phyloP scores from a whole-genome alignment of 2,113 vertebrate genomes.

The Oceanites oceanicus region DNA sequence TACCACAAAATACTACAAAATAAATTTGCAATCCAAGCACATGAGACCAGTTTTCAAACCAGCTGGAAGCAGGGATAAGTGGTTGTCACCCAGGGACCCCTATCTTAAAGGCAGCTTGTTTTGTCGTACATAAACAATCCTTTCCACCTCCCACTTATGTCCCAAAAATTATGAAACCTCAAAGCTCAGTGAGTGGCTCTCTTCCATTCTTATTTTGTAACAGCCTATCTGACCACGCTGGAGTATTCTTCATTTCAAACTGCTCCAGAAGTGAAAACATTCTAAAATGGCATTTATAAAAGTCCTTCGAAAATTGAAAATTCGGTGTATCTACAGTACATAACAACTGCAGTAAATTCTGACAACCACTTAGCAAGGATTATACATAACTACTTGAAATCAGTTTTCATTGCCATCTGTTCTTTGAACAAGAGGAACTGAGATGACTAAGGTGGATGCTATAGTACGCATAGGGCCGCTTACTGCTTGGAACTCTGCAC shows the following conservation, averaged over 20 bases:
- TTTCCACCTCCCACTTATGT: background rate
- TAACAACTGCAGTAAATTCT: background rate
- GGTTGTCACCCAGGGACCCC: background rate
- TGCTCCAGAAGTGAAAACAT: background rate
- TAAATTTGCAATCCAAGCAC: background rate
- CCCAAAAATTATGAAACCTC: background rate
- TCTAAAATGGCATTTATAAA: background rate
- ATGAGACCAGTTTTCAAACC: background rate
- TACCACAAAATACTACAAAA: background rate
- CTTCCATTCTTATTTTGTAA: background rate
- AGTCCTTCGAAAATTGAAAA: background rate
- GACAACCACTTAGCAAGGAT: background rate
- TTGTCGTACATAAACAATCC: background rate
- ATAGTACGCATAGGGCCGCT: background rate
- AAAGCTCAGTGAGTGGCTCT: background rate
- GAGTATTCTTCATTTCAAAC: background rate
- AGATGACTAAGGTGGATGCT: background rate
- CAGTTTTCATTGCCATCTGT: background rate
- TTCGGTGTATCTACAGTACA: background rate
- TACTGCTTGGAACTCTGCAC: background rate
- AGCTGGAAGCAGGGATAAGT: background rate
- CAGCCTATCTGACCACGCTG: background rate
- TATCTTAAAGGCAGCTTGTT: background rate
- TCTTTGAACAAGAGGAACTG: background rate
- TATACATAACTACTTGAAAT: background rate